These are phyloP conservation scores for Corvus moneduloides DNA, from an alignment of 2,113 vertebrate species.

Conservation along the genomic window DNA sequence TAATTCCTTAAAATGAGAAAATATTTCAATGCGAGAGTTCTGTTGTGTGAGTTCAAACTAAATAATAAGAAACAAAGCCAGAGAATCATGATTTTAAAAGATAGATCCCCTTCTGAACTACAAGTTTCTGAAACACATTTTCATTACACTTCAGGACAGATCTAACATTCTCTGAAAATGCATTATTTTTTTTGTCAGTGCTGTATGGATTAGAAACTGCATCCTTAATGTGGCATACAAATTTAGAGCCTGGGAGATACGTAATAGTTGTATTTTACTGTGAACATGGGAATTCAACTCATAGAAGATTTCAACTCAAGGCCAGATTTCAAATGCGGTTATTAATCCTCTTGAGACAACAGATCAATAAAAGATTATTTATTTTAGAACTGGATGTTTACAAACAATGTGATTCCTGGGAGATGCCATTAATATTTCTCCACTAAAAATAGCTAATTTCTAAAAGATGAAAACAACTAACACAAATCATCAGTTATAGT, in stretches of 20 bases:
- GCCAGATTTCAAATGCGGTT: not conserved
- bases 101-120: constrained; percentile 44
- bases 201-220: constrained; percentile 22
- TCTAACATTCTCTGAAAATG: constrained; percentile 53
- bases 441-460: not conserved
- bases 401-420: not conserved
- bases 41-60: constrained; percentile 77
- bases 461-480: not conserved
- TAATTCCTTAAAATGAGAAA: constrained; percentile 84
- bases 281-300: not conserved
- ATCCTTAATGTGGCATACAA: constrained; percentile 51
- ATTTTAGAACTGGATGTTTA: not conserved
- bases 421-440: not conserved
- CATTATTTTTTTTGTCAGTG: constrained; percentile 59
- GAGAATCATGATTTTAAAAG: constrained; percentile 65
- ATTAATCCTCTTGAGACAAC: not conserved
- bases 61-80: constrained; percentile 74
- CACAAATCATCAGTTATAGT: not conserved
- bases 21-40: constrained; percentile 74
- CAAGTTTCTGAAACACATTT: constrained; percentile 51
- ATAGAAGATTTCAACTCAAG: too few species aligned
- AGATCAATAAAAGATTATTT: not conserved
- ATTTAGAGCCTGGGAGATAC: constrained; percentile 48
- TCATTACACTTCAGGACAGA: constrained; percentile 68
- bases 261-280: not conserved